These are phyloP conservation scores for Sarcophaga caerulescens DNA, from an alignment of 2,888 invertebrate species.

Conservation along the genomic window DNA sequence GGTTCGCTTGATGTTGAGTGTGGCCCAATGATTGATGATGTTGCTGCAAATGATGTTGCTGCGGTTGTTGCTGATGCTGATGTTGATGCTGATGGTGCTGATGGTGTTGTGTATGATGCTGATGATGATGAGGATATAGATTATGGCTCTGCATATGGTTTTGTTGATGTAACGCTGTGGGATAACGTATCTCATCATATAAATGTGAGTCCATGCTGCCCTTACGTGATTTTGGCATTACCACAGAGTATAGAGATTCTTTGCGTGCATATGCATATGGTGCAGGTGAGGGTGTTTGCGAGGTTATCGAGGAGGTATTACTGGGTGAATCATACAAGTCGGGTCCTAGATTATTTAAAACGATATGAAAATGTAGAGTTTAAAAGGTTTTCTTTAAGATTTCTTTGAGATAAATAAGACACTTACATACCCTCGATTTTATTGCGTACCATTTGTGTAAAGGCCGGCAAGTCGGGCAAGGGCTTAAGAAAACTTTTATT, in stretches of 20 bases:
- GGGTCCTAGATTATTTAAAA: slow-evolving; percentile 68
- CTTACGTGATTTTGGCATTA: slow-evolving; percentile 79
- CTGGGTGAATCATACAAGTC: slow-evolving; percentile 80
- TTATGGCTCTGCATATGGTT: slow-evolving; percentile 25
- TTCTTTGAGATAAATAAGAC: slow-evolving; percentile 61
- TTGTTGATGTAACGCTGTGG: slow-evolving; percentile 70
- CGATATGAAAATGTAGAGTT: background rate
- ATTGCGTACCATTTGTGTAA: slow-evolving; percentile 75
- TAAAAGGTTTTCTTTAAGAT: background rate
- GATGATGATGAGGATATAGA: slow-evolving; percentile 39
- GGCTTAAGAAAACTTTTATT: slow-evolving; percentile 78
- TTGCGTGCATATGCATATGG: slow-evolving; percentile 79
- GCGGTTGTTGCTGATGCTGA: slow-evolving; percentile 40
- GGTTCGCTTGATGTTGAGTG: slow-evolving; percentile 20
- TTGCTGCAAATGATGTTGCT: background rate
- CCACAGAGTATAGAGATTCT: slow-evolving; percentile 78
- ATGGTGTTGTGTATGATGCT: slow-evolving; percentile 52
- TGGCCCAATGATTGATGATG: background rate
- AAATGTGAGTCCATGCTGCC: slow-evolving; percentile 79
- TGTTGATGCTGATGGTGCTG: slow-evolving; percentile 46
- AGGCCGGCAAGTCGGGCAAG: slow-evolving; percentile 77
- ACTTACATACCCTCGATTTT: slow-evolving; percentile 80
- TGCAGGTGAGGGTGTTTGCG: slow-evolving; percentile 65
- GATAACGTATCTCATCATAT: slow-evolving; percentile 80
- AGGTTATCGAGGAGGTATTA: slow-evolving; percentile 76